phyloP scores from a whole-genome alignment of 2,888 invertebrate species.

The Ganaspis brasiliensis region DNA sequence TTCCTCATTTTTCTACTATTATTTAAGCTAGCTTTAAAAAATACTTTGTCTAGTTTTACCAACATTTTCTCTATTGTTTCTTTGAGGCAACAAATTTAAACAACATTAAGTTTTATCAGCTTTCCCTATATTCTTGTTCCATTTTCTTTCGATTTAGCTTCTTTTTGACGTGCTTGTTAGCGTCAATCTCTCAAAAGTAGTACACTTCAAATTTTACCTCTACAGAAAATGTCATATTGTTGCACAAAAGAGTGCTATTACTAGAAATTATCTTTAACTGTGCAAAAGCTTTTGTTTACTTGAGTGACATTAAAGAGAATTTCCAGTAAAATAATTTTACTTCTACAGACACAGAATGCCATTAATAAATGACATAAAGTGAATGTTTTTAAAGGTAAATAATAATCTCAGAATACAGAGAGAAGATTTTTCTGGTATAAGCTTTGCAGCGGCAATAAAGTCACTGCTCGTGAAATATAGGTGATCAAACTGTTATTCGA shows the following conservation, averaged over 20 bases:
- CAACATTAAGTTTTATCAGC: background rate
- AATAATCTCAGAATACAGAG: background rate
- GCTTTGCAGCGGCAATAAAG: constrained; percentile 34
- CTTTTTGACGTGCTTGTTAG: constrained; percentile 12
- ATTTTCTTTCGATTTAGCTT: background rate
- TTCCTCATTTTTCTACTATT: background rate
- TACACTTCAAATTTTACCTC: background rate
- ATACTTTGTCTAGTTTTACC: background rate
- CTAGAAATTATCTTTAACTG: background rate
- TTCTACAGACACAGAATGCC: background rate
- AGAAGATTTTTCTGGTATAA: constrained; percentile 19
- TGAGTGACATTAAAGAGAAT: background rate
- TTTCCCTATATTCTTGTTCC: background rate
- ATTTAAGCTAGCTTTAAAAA: background rate
- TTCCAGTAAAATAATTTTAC: background rate
- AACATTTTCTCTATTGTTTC: background rate
- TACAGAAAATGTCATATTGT: background rate
- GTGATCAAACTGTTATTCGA: constrained; percentile 38
- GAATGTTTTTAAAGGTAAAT: constrained; percentile 20
- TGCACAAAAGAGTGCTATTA: background rate
- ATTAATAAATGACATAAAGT: background rate
- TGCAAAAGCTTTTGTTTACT: background rate
- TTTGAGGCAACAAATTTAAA: background rate
- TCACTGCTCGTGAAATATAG: constrained; percentile 36
- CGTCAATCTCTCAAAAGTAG: background rate